Conservation (phyloP, 2,113 vertebrate genomes). For the Kryptolebias marmoratus region DNA sequence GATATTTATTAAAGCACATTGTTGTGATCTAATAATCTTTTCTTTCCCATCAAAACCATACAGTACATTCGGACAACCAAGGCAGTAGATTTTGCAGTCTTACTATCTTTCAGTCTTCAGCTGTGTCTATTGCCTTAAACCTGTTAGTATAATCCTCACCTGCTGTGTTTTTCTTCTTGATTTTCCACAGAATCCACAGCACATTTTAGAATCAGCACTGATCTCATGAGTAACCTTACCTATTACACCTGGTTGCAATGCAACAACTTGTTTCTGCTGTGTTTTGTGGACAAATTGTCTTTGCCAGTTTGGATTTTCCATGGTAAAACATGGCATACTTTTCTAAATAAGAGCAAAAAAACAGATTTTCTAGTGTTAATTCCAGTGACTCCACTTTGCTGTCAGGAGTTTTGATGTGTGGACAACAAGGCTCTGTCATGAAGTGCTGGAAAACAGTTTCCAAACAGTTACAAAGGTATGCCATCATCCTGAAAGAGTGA, state of each 20-base stretch:
- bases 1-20: too few species aligned
- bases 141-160: too few species aligned
- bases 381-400: neutral
- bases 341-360: conserved; percentile 1
- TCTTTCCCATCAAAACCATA: too few species aligned
- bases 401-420: conserved; percentile 10
- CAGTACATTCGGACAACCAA: too few species aligned
- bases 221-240: too few species aligned
- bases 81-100: too few species aligned
- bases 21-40: too few species aligned
- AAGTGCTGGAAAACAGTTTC: conserved; percentile 29
- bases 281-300: neutral
- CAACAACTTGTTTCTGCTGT: neutral
- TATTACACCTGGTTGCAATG: conserved; percentile 17
- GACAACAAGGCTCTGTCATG: neutral
- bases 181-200: too few species aligned
- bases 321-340: neutral
- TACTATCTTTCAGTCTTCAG: too few species aligned
- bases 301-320: neutral
- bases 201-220: too few species aligned
- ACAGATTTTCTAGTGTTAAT: conserved; percentile 5
- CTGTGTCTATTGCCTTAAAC: too few species aligned
- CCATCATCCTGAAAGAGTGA: conserved; percentile 52
- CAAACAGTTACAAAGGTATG: conserved; percentile 44
- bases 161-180: too few species aligned